Conservation (phyloP, 2,113 vertebrate genomes). For the Ramphastos sulfuratus region DNA sequence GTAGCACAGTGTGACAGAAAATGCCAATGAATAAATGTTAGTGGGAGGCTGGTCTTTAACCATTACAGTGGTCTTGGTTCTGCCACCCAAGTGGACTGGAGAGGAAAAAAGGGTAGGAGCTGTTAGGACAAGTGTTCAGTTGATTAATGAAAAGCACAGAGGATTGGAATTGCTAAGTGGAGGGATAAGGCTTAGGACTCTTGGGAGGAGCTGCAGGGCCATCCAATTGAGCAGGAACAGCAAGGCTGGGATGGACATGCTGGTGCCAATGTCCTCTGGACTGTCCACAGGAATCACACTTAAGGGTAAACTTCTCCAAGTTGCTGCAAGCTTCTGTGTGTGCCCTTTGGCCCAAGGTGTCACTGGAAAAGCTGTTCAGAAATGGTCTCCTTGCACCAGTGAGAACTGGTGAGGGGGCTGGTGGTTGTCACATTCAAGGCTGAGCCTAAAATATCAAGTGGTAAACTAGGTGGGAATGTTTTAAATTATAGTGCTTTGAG, state of each 20-base stretch:
- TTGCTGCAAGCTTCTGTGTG: not conserved
- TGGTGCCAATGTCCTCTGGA: not conserved
- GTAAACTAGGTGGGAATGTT: not conserved
- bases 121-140: rapidly evolving
- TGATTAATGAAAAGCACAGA: not conserved
- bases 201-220: not conserved
- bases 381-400: not conserved
- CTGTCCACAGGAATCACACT: not conserved
- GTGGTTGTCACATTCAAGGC: not conserved
- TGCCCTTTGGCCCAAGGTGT: not conserved
- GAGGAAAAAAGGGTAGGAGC: not conserved
- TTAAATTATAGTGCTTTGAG: not conserved
- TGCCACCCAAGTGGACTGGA: not conserved
- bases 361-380: not conserved
- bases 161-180: not conserved
- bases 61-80: not conserved
- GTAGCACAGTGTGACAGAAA: not conserved
- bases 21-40: not conserved
- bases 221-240: not conserved
- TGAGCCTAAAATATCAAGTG: not conserved
- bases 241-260: not conserved
- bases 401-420: not conserved
- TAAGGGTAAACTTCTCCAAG: not conserved
- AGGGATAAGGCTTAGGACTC: not conserved
- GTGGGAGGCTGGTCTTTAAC: not conserved